Percentiles rank a stretch among this genome's conserved stretches.
phyloP scores from a whole-genome alignment of 2,888 invertebrate species.

The Amiota mariae region DNA sequence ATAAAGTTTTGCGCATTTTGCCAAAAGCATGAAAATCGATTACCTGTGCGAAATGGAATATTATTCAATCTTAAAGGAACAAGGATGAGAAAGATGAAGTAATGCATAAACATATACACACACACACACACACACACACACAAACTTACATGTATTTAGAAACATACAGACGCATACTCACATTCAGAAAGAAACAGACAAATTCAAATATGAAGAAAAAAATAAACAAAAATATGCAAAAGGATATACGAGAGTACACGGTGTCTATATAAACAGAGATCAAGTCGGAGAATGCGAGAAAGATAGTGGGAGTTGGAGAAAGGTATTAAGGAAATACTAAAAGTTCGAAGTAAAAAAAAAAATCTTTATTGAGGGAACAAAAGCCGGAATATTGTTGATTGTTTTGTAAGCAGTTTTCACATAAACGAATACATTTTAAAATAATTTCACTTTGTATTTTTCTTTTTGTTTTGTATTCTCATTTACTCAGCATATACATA shows the following conservation, averaged over 20 bases:
- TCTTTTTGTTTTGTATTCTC: background rate
- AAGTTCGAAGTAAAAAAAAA: background rate
- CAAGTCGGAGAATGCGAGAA: background rate
- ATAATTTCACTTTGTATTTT: conserved; percentile 42
- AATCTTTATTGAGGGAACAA: conserved; percentile 35
- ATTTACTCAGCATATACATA: background rate
- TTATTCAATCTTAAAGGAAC: conserved; percentile 23
- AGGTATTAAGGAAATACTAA: background rate
- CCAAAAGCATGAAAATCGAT: conserved; percentile 66
- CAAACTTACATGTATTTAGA: background rate
- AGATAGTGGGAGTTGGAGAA: background rate
- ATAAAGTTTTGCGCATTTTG: conserved; percentile 57
- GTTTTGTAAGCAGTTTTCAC: conserved; percentile 62
- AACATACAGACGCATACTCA: background rate
- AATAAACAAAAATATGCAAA: too few species aligned
- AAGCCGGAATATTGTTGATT: conserved; percentile 51
- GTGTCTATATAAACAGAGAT: too few species aligned
- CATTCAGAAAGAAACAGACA: background rate
- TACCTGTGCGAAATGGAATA: conserved; percentile 62
- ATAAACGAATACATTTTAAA: conserved; percentile 59
- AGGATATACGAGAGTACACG: too few species aligned
- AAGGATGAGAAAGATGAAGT: background rate
- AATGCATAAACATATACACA: background rate
- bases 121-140: background rate
- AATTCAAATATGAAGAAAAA: too few species aligned